Conservation (phyloP, 1,140 invertebrate species). For the Adelges cooleyi region DNA sequence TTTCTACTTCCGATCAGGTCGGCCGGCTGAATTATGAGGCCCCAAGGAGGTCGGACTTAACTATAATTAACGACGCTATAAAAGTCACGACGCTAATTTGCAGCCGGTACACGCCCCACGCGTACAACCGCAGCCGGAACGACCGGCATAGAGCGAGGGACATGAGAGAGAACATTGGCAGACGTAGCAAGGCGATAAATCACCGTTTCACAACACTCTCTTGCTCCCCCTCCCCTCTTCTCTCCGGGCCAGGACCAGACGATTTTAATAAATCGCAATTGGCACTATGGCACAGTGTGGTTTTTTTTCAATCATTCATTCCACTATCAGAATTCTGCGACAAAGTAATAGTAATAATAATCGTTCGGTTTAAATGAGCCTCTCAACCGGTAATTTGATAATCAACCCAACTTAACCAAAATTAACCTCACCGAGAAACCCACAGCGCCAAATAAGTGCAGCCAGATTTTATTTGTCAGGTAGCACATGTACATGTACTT, state of each 20-base stretch:
- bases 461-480: too few relatives aligned
- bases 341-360: too few relatives aligned
- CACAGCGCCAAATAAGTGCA: too few relatives aligned
- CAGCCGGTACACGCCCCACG: conserved; percentile 6
- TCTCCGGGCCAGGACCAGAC: conserved; percentile 7
- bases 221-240: too few relatives aligned
- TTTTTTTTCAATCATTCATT: too few relatives aligned
- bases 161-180: conserved; percentile 1
- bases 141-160: neutral
- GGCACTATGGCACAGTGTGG: too few relatives aligned
- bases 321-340: too few relatives aligned
- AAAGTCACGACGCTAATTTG: conserved; percentile 28
- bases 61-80: conserved; percentile 26
- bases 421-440: too few relatives aligned
- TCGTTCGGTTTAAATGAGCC: conserved; percentile 3
- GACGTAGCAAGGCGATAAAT: conserved; percentile 15
- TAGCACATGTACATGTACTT: too few relatives aligned
- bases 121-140: neutral
- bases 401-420: too few relatives aligned
- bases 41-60: conserved; percentile 22
- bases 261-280: conserved; percentile 22
- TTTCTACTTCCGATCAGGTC: neutral
- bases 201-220: neutral
- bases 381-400: neutral
- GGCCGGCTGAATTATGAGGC: conserved; percentile 13